Evolutionary conservation across 2,888 invertebrate species (phyloP).

Genomic region (Eilema depressum): DNA sequence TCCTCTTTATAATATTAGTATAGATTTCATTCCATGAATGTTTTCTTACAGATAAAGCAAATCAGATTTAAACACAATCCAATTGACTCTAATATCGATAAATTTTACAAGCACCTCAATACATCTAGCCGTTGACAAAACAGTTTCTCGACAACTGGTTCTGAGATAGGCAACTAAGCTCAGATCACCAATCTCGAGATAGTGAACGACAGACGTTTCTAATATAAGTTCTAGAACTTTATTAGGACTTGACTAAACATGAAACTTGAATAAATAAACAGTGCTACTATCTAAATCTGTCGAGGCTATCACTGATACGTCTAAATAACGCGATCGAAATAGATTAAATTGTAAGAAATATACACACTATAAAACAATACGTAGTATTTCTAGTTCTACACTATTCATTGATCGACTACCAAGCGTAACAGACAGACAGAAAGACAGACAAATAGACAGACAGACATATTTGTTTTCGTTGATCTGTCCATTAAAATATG

Average conservation of each 20-base stretch:
- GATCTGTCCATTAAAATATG: background rate
- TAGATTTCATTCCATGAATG: background rate
- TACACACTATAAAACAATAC: background rate
- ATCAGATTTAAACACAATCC: conserved; percentile 5
- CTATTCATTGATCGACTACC: no score
- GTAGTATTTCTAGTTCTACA: no score
- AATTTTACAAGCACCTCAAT: conserved; percentile 29
- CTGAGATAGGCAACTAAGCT: conserved; percentile 22
- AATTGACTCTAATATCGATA: conserved; percentile 24
- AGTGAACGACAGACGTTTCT: conserved; percentile 16
- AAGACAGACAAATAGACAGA: no score
- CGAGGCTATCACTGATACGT: background rate
- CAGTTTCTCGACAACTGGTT: conserved; percentile 28
- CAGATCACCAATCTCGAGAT: conserved; percentile 15
- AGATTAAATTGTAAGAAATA: background rate
- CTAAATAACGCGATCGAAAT: background rate
- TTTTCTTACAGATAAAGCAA: background rate
- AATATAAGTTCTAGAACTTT: conserved; percentile 17
- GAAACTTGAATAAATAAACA: conserved; percentile 10
- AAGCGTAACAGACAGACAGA: no score
- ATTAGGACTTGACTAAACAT: background rate
- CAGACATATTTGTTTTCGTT: no score
- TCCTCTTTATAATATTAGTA: no score
- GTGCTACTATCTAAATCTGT: background rate
- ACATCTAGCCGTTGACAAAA: conserved; percentile 26